A percentile compares a stretch with the other conserved stretches of the same genome.
Conservation (phyloP, 2,113 vertebrate species). For the Xyrauchen texanus region DNA sequence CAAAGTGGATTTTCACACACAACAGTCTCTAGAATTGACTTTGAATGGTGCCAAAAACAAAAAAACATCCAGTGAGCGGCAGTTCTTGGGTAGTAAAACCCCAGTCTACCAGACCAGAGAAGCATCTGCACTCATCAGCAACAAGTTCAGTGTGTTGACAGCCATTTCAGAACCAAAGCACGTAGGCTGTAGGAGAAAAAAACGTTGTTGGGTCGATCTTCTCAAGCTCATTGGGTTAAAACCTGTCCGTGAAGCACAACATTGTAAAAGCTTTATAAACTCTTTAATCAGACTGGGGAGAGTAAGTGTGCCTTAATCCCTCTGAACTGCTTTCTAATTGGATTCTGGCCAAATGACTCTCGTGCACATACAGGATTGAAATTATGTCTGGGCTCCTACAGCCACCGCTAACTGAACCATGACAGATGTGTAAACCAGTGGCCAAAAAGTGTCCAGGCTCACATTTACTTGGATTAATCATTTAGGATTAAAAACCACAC, state of each 20-base stretch:
- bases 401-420: conserved; percentile 4
- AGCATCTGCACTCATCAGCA: background rate
- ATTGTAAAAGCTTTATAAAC: conserved; percentile 45
- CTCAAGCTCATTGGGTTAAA: conserved; percentile 26
- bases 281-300: conserved; percentile 48
- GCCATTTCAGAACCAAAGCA: conserved; percentile 14
- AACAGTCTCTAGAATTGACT: too few relatives aligned
- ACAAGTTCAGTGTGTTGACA: conserved; percentile 25
- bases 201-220: background rate
- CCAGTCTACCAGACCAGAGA: background rate
- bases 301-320: conserved; percentile 49
- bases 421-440: background rate
- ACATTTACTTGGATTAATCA: background rate
- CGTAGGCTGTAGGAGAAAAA: background rate
- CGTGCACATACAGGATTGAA: conserved; percentile 24
- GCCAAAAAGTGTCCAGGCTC: background rate
- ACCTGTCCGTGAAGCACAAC: conserved; percentile 38
- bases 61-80: too few relatives aligned
- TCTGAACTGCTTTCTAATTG: conserved; percentile 52
- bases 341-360: conserved; percentile 45
- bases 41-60: too few relatives aligned
- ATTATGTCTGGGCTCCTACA: conserved; percentile 19
- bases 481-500: background rate
- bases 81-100: background rate
- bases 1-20: too few relatives aligned